Conservation (phyloP, 2,113 vertebrate genomes). For the Dolichallabes microphthalmus region DNA sequence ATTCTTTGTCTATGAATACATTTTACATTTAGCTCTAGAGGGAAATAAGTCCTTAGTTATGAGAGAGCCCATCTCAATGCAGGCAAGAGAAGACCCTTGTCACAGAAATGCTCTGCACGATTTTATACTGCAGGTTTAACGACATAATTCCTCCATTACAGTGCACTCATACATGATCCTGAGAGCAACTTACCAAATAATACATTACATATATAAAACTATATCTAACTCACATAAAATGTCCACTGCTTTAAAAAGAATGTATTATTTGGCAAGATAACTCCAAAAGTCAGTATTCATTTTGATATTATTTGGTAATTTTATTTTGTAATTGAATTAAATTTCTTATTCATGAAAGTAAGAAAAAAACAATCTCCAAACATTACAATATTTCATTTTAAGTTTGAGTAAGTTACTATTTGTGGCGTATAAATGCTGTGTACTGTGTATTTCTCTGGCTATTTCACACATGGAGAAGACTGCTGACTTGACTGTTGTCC, state of each 20-base stretch:
- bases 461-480: too few relatives aligned
- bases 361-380: too few relatives aligned
- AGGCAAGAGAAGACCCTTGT: slow-evolving; percentile 5
- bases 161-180: not conserved
- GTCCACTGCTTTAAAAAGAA: not conserved
- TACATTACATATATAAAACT: too few relatives aligned
- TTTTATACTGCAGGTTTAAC: not conserved
- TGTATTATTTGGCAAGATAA: not conserved
- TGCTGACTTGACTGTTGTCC: too few relatives aligned
- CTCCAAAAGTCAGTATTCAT: not conserved
- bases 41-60: slow-evolving; percentile 73
- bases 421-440: too few relatives aligned
- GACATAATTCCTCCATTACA: not conserved
- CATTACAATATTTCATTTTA: too few relatives aligned
- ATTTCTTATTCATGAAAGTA: too few relatives aligned
- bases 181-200: not conserved
- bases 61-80: slow-evolving; percentile 43
- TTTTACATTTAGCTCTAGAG: slow-evolving; percentile 73
- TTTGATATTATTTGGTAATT: too few relatives aligned
- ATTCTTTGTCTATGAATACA: slow-evolving; percentile 76
- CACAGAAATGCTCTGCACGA: slow-evolving; percentile 42
- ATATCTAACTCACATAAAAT: not conserved
- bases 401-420: too few relatives aligned
- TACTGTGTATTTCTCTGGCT: too few relatives aligned
- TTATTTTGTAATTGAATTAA: too few relatives aligned